These are phyloP conservation scores for Gallinago media DNA, from an alignment of 2,113 vertebrate genomes.

Conservation along the genomic window DNA sequence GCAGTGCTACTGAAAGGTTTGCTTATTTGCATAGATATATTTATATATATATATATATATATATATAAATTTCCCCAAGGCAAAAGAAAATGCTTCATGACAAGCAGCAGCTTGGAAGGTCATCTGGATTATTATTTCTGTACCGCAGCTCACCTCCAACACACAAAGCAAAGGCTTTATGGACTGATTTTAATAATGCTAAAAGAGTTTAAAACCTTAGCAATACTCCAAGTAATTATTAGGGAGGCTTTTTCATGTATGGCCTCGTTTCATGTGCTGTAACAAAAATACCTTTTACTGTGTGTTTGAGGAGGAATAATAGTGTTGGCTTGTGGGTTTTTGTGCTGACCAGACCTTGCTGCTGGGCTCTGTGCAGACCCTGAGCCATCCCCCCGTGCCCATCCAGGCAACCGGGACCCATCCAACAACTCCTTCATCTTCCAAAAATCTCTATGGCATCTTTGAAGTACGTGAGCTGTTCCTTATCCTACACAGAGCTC, in stretches of 20 bases:
- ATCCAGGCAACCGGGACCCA: accelerated
- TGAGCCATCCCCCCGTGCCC: accelerated
- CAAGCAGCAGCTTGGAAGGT: constrained; percentile 53
- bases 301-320: neutral
- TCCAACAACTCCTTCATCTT: neutral
- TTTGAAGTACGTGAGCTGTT: neutral
- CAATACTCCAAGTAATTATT: neutral
- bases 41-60: neutral
- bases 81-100: neutral
- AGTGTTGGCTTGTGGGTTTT: accelerated
- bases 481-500: neutral
- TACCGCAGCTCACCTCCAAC: neutral
- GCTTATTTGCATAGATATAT: neutral
- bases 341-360: neutral
- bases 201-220: neutral
- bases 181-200: neutral
- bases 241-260: neutral
- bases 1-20: neutral
- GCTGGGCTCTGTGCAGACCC: accelerated
- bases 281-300: neutral
- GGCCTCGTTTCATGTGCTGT: neutral
- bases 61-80: constrained; percentile 17
- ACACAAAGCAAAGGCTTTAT: neutral
- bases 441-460: neutral
- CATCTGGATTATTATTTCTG: constrained; percentile 5